These are phyloP conservation scores for Sebastes baramenuke DNA, from an alignment of 2,797 vertebrate species.

Conservation along the genomic window DNA sequence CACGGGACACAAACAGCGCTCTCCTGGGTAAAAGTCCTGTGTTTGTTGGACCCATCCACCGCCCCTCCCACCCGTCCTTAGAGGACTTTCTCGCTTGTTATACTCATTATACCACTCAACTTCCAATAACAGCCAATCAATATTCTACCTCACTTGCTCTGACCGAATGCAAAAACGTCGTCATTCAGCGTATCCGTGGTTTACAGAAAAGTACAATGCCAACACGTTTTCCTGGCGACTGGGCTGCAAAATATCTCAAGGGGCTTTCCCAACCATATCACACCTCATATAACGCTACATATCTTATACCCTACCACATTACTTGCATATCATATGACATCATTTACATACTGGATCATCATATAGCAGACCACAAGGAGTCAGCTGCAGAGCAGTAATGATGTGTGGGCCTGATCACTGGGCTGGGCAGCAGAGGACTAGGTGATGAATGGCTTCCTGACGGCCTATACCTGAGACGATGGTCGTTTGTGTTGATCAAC, in stretches of 20 bases:
- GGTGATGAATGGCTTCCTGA: slow-evolving; percentile 33
- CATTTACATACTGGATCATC: background rate
- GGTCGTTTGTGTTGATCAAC: slow-evolving; percentile 54
- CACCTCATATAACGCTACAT: background rate
- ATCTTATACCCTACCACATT: background rate
- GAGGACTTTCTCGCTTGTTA: too few species aligned
- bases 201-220: fast-evolving
- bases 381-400: background rate
- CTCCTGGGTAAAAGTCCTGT: background rate
- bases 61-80: fast-evolving
- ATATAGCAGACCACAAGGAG: background rate
- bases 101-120: too few species aligned
- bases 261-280: background rate
- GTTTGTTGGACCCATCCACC: background rate
- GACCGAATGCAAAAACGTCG: too few species aligned
- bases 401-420: background rate
- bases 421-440: slow-evolving; percentile 2
- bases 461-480: slow-evolving; percentile 20
- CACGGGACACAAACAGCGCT: fast-evolving
- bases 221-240: background rate
- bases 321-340: background rate
- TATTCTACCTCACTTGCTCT: too few species aligned
- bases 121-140: too few species aligned
- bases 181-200: too few species aligned
- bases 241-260: background rate